Base-by-base conservation (phyloP, 2,888 invertebrate species). In the Seira ritae region DNA sequence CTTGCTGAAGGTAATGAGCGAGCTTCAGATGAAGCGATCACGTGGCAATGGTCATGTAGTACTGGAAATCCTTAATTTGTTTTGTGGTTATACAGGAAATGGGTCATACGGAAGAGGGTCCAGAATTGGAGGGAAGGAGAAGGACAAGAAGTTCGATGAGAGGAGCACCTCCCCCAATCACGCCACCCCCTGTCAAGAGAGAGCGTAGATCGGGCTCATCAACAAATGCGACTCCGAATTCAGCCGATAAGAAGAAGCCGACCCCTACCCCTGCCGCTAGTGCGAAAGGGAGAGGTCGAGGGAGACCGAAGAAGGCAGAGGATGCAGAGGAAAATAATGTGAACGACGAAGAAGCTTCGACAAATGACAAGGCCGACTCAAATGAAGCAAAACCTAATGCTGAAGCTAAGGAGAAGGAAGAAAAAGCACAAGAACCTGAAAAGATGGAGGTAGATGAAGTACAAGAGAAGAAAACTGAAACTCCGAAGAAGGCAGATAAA, bases 101-200 rank as follows among this genome's bases (percentile, higher is more conserved):
- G 89, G 89, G 89, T 0, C 87, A 87, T 68, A 74, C 74, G 31
- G 87, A 86, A 15, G 84, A 85, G 15, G 88, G 81, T 22, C 86
- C 86, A 10, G 87, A 86, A 77, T 24, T 82, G 75, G 89, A 88
- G 69, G 89, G 89, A 37, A 75, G 88, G 46, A 76, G 89, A 72
- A 74, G 87, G 75, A 89, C 89, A 4, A 77, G 89, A 65, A 87
- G 87, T 55, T 89, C 89, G 8, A 86, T 87, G 78, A 23, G 89
- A 74, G 88, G 89, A 0, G 88, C 84, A 55, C 85, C 86, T 12
- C 85, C 88, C 15, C 86, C 86, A 19, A 74, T 83, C 17, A 86
- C 89, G 17, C 89, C 89, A 15, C 88, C 88, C 20, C 88, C 88
- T 19, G 87, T 86, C 31, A 88, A 88, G 62, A 46, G 87, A 17